These are phyloP conservation scores for Emydoidea blandingii DNA, from an alignment of 2,797 vertebrate species.

Conservation along the genomic window DNA sequence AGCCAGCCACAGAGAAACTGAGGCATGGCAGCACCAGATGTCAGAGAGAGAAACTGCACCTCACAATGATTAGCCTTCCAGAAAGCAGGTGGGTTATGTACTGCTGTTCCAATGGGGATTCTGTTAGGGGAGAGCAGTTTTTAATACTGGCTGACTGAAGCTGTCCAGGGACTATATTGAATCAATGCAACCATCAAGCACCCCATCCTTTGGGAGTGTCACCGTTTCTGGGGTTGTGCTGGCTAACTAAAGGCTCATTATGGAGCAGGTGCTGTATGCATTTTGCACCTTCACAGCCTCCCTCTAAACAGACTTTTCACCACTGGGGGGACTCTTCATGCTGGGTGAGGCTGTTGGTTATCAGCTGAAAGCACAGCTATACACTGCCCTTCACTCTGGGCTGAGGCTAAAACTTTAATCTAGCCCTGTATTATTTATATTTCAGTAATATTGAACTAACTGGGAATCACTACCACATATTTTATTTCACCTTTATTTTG, in stretches of 20 bases:
- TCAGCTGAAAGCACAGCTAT: neutral
- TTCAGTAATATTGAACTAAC: neutral
- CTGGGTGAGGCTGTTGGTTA: neutral
- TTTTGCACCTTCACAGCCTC: neutral
- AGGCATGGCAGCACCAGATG: accelerated
- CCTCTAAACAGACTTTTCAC: neutral
- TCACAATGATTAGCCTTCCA: neutral
- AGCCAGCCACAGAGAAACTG: neutral
- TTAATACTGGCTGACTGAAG: slow-evolving; percentile 4
- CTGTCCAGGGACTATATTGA: neutral
- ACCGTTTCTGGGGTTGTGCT: neutral
- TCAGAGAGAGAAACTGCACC: neutral
- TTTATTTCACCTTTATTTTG: neutral
- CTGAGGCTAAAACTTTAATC: neutral
- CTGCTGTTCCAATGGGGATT: neutral
- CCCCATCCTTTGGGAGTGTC: neutral
- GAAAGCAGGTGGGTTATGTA: neutral
- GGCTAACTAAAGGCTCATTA: neutral
- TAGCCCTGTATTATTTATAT: neutral
- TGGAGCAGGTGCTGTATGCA: neutral
- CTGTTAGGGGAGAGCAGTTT: slow-evolving; percentile 10
- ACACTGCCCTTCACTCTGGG: neutral
- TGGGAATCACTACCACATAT: neutral
- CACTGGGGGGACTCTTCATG: neutral
- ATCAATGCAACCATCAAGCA: slow-evolving; percentile 3